Evolutionary conservation across 2,113 vertebrate genomes (phyloP), one percentile per base, ranked within the genome.

Genomic region (Scolopax mira): DNA sequence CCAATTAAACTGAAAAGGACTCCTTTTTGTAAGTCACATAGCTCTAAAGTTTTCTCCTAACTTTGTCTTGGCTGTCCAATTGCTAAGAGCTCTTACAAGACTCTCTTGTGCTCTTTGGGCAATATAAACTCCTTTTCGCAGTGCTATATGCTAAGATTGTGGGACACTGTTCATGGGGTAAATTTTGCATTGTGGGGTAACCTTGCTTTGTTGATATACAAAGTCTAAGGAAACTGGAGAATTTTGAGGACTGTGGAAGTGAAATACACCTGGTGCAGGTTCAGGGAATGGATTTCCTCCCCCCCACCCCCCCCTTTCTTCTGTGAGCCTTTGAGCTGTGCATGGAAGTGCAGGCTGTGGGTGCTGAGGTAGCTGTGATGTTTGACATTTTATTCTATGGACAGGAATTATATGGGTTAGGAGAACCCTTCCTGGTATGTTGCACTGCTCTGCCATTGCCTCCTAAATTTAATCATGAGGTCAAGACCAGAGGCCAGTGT

Each of bases 1-100:
- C 52, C 42, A 69, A 2, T 92, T 69, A 51, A 91, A 72, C 41
- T 69, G 41, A 75, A 90, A 83, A 39, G 3, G 11, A 21, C 19
- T 64, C 66, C 4, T 87, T 87, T 85, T 66, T 46, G 70, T 52
- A 91, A 57, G 48, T 54, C 88, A 37, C 13, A 7, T 18, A 89
- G 89, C 35, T 79, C 65, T 85, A 67, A 87, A 79, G 80, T 67
- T 94, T 88, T 79, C 69, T 82, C 10, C 49, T 49, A 23, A 75
- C 78, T 90, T 90, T 48, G 37, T 77, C 41, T 85, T 85, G 58
- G 57, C 61, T 89, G 33, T 91, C n/a, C 48, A 52, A 61, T 81
- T 75, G 61, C 52, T 69, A 13, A 86, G 61, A 87, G 70, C 80
- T 89, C 22, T 92, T 55, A 54, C 23, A 93, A 84, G 42, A 35